Evolutionary conservation across 2,113 vertebrate species (phyloP), one percentile per base, ranked within the genome.

Genomic region (Leucosticte australis): DNA sequence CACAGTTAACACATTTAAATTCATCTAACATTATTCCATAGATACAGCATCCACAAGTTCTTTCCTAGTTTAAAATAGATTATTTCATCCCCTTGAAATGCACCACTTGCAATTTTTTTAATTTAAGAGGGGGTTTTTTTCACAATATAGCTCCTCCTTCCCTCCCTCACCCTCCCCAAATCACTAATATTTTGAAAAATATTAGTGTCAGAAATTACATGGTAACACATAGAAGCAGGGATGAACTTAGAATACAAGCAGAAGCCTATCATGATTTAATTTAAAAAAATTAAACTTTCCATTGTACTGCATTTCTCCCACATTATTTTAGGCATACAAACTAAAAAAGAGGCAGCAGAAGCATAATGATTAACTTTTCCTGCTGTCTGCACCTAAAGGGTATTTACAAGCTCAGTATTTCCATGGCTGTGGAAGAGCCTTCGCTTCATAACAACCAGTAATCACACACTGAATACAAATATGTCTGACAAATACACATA

Each of bases 1-100:
- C 16, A 80, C 28, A 62, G 15, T 77, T 94, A 88, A 86, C 71
- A 90, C 53, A 23, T 74, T 85, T 90, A 88, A 80, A 93, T 93
- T 88, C 85, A 74, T 83, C 67, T 73, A 47, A 53, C 22, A 35
- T 80, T 90, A 92, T 88, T 91, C 63, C 68, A 65, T n/a, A 84
- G 52, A 82, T 71, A 70, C 35, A 56, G 12, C 2, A 9, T 75
- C 57, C 49, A 76, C 50, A 73, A 89, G 15, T 56, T 69, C 31
- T 64, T 64, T 85, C 85, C 63, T 31, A 39, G 9, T 62, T 83
- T 63, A 35, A 85, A 88, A 62, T 15, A 70, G 33, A 41, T 59
- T 84, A 69, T 63, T 80, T 83, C 59, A 93, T 83, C 27, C 11
- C 23, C 35, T 49, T 83, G 41, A 88, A 94, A 89, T 59, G 46